Conservation (phyloP, 2,113 vertebrate genomes). For the Rhabdornis inornatus region DNA sequence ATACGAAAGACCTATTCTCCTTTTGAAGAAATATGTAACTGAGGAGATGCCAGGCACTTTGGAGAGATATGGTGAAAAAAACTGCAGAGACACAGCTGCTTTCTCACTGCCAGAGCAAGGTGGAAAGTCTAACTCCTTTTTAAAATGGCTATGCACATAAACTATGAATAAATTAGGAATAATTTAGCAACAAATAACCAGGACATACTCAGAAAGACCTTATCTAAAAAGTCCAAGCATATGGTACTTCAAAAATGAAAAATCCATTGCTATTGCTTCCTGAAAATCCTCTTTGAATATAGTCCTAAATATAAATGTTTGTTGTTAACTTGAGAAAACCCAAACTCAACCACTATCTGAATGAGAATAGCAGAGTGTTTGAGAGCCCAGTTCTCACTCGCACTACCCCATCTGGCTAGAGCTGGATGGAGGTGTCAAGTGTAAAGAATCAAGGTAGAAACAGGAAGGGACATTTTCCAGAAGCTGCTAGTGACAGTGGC, state of each 20-base stretch:
- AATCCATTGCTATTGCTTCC: background rate
- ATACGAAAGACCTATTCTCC: background rate
- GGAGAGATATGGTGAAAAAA: background rate
- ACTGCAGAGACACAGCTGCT: background rate
- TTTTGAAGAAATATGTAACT: background rate
- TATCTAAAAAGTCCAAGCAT: background rate
- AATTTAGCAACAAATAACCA: background rate
- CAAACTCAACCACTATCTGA: background rate
- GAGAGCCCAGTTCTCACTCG: background rate
- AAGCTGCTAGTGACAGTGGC: background rate
- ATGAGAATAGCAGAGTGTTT: background rate
- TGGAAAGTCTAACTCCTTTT: background rate
- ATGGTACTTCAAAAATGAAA: background rate
- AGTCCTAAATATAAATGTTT: background rate
- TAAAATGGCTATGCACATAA: background rate
- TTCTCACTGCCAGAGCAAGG: background rate
- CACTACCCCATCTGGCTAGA: background rate
- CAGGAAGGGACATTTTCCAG: background rate
- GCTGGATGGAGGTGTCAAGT: background rate
- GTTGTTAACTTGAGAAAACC: background rate
- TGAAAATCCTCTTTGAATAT: background rate
- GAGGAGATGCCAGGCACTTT: background rate
- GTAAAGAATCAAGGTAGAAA: background rate
- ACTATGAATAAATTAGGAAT: background rate
- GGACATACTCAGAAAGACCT: background rate